Evolutionary conservation across 2,113 vertebrate genomes (phyloP).

Genomic region (Erythrolamprus reginae): DNA sequence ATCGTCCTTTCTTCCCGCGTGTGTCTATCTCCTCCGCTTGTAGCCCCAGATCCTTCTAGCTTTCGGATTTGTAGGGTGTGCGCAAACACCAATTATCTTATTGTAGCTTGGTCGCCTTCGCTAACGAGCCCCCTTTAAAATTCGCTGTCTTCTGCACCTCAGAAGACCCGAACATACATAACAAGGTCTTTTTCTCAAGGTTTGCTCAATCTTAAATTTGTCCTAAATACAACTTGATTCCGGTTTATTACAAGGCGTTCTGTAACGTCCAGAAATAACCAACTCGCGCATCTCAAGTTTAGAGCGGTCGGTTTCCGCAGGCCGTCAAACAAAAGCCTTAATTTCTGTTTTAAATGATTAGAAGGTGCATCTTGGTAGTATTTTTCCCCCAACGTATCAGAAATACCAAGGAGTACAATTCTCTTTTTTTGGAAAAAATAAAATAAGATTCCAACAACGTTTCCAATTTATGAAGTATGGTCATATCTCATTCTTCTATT

Average conservation of each 20-base stretch:
- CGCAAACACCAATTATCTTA: background rate
- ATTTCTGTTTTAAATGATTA: background rate
- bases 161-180: background rate
- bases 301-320: background rate
- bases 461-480: conserved; percentile 20
- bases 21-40: background rate
- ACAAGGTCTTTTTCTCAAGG: background rate
- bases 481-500: background rate
- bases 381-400: background rate
- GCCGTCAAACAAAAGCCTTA: background rate
- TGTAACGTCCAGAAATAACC: background rate
- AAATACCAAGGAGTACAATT: conserved; percentile 26
- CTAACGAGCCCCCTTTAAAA: background rate
- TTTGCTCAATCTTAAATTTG: background rate
- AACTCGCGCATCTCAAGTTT: background rate
- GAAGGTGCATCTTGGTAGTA: background rate
- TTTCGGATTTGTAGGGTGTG: background rate
- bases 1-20: background rate
- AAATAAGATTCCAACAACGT: background rate
- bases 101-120: background rate
- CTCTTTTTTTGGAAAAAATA: background rate
- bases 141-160: background rate
- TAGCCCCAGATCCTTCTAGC: background rate
- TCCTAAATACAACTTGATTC: background rate
- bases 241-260: background rate